Evolutionary conservation across 2,797 vertebrate genomes (phyloP).

Genomic region (Notoglanidium macrostoma): DNA sequence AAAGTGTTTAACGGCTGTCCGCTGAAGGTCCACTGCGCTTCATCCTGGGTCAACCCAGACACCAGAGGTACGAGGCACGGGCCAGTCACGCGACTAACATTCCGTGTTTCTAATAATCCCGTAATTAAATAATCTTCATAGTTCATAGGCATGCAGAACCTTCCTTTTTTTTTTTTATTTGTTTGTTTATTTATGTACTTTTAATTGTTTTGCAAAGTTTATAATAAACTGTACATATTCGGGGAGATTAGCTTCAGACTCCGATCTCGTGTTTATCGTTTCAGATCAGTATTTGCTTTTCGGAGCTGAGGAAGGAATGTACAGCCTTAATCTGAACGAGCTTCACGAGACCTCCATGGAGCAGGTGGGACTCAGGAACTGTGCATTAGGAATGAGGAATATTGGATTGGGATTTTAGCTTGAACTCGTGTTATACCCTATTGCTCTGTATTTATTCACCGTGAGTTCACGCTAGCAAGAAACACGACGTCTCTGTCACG

Average conservation of each 20-base stretch:
- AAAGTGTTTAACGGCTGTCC: conserved; percentile 99
- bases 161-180: neutral
- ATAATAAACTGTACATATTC: neutral
- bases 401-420: neutral
- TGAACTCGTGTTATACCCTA: neutral
- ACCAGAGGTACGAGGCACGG: conserved; percentile 1
- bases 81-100: neutral
- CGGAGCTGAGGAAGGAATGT: conserved; percentile 97
- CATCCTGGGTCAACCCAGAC: conserved; percentile 77
- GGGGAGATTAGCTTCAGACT: neutral
- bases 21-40: conserved; percentile 94
- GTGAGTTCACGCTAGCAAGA: neutral
- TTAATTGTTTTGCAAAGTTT: no score
- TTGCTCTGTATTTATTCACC: neutral
- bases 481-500: neutral
- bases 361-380: conserved; percentile 77
- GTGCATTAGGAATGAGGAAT: neutral
- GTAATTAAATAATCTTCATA: neutral
- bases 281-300: conserved; percentile 98
- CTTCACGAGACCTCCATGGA: conserved; percentile 98
- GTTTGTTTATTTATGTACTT: no score
- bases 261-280: conserved; percentile 53
- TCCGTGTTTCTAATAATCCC: no score
- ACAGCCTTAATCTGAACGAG: conserved; percentile 97
- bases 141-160: neutral